These are phyloP conservation scores for Acridotheres tristis DNA, from an alignment of 2,797 vertebrate species.

Conservation along the genomic window DNA sequence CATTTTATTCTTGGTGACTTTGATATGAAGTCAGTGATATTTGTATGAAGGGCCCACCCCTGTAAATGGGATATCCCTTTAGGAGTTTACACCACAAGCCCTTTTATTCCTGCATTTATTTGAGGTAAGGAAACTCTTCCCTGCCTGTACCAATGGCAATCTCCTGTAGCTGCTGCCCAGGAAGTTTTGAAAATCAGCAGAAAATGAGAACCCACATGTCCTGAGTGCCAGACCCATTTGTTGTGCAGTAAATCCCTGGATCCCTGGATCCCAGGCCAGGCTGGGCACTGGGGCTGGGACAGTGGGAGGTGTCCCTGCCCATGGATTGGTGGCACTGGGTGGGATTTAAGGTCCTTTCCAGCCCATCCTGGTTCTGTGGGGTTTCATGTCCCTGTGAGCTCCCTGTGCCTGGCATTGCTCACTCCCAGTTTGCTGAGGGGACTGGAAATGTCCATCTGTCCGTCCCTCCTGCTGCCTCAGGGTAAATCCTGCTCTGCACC, in stretches of 20 bases:
- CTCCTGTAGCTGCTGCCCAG: background rate
- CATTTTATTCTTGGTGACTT: background rate
- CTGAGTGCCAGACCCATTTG: background rate
- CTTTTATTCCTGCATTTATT: background rate
- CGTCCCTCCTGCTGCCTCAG: constrained; percentile 1
- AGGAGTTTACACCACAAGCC: background rate
- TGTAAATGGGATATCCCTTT: background rate
- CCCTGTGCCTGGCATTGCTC: background rate
- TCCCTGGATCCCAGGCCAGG: background rate
- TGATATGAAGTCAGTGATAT: background rate
- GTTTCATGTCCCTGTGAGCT: background rate
- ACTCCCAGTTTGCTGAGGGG: background rate
- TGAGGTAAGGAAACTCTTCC: background rate
- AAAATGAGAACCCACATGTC: rapidly evolving
- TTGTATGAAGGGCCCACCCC: background rate
- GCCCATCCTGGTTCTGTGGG: background rate
- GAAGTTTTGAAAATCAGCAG: background rate
- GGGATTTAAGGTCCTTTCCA: background rate
- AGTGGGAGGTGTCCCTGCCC: background rate
- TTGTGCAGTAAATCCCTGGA: background rate
- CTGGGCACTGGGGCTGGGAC: background rate
- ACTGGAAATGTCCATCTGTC: background rate
- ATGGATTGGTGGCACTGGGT: rapidly evolving
- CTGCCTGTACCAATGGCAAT: background rate
- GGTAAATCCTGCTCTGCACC: background rate